These are phyloP conservation scores for Zaprionus nigranus DNA, from an alignment of 1,140 invertebrate genomes.

Conservation along the genomic window DNA sequence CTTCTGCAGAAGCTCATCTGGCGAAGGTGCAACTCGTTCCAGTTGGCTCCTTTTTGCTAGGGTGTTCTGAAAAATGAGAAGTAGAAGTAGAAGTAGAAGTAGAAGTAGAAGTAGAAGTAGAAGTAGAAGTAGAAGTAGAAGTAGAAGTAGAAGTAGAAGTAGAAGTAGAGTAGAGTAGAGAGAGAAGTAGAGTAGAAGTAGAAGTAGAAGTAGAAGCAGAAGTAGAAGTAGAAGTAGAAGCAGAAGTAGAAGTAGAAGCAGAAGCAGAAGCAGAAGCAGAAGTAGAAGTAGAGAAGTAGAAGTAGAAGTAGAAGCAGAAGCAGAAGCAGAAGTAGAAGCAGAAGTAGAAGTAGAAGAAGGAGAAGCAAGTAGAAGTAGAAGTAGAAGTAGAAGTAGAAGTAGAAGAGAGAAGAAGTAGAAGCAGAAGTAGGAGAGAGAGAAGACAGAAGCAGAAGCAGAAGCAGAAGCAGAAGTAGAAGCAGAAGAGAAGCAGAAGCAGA, in stretches of 20 bases:
- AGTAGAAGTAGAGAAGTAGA: not conserved
- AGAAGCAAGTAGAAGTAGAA: not conserved
- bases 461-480: not conserved
- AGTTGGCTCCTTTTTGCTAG: not conserved
- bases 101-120: too few species aligned
- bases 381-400: not conserved
- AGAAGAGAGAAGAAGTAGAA: not conserved
- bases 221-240: not conserved
- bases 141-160: too few species aligned
- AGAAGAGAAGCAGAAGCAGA: too few species aligned
- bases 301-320: not conserved
- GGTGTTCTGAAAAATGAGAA: too few species aligned
- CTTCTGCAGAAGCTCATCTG: conserved; percentile 38
- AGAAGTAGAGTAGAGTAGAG: too few species aligned
- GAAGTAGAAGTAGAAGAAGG: not conserved
- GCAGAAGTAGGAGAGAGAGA: not conserved
- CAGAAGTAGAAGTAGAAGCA: not conserved
- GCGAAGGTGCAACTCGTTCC: conserved; percentile 40
- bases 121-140: too few species aligned
- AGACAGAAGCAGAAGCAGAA: not conserved
- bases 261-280: not conserved
- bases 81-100: too few species aligned
- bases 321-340: not conserved
- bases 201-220: not conserved
- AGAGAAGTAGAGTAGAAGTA: not conserved